phyloP scores from a whole-genome alignment of 1,140 invertebrate species.

The Solenopsis invicta region DNA sequence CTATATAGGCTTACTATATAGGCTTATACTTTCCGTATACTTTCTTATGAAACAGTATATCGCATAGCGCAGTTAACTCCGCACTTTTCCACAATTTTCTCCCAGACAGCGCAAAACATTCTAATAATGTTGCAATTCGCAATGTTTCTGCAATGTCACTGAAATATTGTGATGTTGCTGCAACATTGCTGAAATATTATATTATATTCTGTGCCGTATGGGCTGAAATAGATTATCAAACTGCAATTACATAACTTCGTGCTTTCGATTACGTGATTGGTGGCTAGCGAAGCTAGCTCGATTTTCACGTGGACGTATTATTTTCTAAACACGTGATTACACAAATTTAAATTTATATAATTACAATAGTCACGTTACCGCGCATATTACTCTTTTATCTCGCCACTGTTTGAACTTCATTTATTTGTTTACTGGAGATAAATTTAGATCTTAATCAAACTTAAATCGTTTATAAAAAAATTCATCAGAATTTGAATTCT shows the following conservation, averaged over 20 bases:
- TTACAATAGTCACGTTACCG: neutral
- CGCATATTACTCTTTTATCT: neutral
- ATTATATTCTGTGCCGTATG: too few species aligned
- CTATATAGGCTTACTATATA: too few species aligned
- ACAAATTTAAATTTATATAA: slow-evolving; percentile 25
- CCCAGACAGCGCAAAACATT: too few species aligned
- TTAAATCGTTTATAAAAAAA: neutral
- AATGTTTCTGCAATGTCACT: too few species aligned
- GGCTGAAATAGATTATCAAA: slow-evolving; percentile 24
- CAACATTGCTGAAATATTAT: too few species aligned
- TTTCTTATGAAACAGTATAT: neutral
- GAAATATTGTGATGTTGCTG: too few species aligned
- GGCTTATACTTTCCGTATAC: too few species aligned
- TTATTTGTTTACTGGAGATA: neutral
- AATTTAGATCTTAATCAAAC: neutral
- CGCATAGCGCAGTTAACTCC: too few species aligned
- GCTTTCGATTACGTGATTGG: neutral
- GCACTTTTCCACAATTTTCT: neutral
- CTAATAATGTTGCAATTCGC: too few species aligned
- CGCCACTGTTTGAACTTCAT: neutral
- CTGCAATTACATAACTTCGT: neutral
- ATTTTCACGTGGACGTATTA: slow-evolving; percentile 29
- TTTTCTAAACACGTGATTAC: slow-evolving; percentile 43
- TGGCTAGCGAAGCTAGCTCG: neutral
- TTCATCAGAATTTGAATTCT: neutral